Base-by-base conservation (phyloP, 2,888 invertebrate species). In the Napeogenes inachia region DNA sequence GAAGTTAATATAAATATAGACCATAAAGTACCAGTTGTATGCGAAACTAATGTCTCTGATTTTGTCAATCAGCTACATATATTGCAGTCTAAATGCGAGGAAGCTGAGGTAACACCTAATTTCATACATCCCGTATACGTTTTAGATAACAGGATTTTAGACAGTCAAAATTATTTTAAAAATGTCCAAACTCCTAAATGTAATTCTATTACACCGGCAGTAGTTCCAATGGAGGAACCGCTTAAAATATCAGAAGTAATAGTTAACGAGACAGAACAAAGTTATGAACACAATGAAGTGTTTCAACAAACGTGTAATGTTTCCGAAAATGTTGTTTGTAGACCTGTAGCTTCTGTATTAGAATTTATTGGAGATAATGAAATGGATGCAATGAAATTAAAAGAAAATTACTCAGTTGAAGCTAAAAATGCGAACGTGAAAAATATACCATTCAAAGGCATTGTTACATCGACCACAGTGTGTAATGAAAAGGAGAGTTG, bases 401-500 rank as follows among this genome's bases (percentile, higher is more conserved):
- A 21, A 54, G 71, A 72, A 35, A 64, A 68, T 53, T 56, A 69
- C 10, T 57, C 64, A 57, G 65, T 68, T 13, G 63, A 70, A 35
- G 68, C 77, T 32, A 87, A 82, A 66, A 85, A 80, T 57, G 94
- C 94, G 3, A 81, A 75, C n/a, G 62, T 91, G 38, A 87, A 89
- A 63, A 92, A 92, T 69, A 82, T 92, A 56, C 84, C 91, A 47
- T 79, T 91, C 61, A 91, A 92, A 75, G 91, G 92, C 73, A 66
- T 94, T 42, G 75, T 91, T 35, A 84, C 91, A 53, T 90, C 87
- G 54, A 92, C 93, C 72, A 87, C 92, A 13, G 82, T 91, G 66
- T 76, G 76, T 35, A 91, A 88, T 65, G 94, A 94, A 85, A 89
- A 87, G 66, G 94, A 94, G 87, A 81, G 76, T 57, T 32, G 35